Evolutionary conservation across 1,140 invertebrate genomes (phyloP), one percentile per base, ranked within the genome.

Genomic region (Zaprionus inermis): DNA sequence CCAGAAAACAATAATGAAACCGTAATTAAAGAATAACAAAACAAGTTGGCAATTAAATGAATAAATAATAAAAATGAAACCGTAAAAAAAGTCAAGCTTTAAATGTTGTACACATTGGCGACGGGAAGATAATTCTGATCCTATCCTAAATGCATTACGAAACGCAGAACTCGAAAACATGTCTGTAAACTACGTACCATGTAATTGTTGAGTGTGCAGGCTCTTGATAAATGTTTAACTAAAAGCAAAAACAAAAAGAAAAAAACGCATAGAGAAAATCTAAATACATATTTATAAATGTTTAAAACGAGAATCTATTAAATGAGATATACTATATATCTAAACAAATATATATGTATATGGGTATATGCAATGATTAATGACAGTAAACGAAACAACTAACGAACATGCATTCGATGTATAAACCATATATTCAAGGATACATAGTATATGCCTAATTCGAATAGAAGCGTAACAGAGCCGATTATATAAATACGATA

Each of bases 211-310:
- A 75, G 59, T 56, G 46, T 67, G 46, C 57, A 30, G 60, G 60
- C 55, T 70, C 73, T 68, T 68, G 73, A 71, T 85, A 68, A 86
- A 86, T 85, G 78, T 85, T 81, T 78, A 69, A 74, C 36, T 55
- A 57, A 60, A 63, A 22, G 18, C 63, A 72, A 65, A 30, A 34
- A 38, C 0, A 65, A 51, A 24, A 41, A 34, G 16, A 41, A 72
- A 51, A 24, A 41, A 44, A 32, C 36, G 16, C 22, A 66, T 71
- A 64, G 68, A 64, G 68, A 65, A 72, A 72, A 46, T 12, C 49
- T 36, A 73, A 78, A 63, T 32, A 68, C 72, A 88, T 86, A 82
- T 81, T 81, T 86, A 86, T 86, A 88, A 86, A 86, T 86, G 79
- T 86, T 86, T 86, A 77, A 86, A 79, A 78, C 64, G 46, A 88